Base-by-base conservation (phyloP, 2,113 vertebrate species). In the Lathamus discolor region DNA sequence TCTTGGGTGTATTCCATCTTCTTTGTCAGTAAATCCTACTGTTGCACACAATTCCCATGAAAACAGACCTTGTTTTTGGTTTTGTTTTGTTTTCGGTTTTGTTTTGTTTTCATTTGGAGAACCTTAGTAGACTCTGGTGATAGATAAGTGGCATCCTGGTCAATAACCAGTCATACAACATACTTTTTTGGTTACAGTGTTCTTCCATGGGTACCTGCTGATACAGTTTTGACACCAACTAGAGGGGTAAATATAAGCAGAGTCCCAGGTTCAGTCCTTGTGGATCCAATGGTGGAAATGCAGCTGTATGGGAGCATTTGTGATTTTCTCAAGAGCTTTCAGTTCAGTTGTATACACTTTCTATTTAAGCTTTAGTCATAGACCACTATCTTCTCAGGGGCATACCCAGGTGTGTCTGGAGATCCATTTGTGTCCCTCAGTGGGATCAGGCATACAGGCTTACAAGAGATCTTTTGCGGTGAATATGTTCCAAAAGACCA, bases 181-280 rank as follows among this genome's bases (percentile, higher is more conserved):
- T 13, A 31, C 33, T 66, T 93, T 70, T 14, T 31, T 72, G 43
- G n/a, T 54, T 92, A 67, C 74, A 76, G 55, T 3, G 4, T 16
- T 92, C 51, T 84, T 95, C 90, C 18, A 27, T 18, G 83, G 48
- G 78, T 78, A 62, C 52, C 43, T 57, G 29, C 39, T 33, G 41
- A 77, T 31, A 81, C 17, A 86, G 29, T 78, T 96, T 70, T 74
- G 84, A 82, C 91, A 93, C 64, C 90, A 93, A 93, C 52, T 63
- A 90, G 74, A 91, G 52, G 63, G 11, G 27, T 91, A 67, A 83
- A 23, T 69, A 37, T 55, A 88, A 97, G 61, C 54, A 37, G 66
- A 93, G 29, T 72, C 72, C 81, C 17, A 88, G 80, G 20, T 84
- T 80, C 93, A 76, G 61, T 95, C 89, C 91, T 88, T 83, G 28